Percentiles rank a stretch among this genome's conserved stretches.
These are phyloP conservation scores for Molanna angustata DNA, from an alignment of 2,888 invertebrate genomes.

Conservation along the genomic window DNA sequence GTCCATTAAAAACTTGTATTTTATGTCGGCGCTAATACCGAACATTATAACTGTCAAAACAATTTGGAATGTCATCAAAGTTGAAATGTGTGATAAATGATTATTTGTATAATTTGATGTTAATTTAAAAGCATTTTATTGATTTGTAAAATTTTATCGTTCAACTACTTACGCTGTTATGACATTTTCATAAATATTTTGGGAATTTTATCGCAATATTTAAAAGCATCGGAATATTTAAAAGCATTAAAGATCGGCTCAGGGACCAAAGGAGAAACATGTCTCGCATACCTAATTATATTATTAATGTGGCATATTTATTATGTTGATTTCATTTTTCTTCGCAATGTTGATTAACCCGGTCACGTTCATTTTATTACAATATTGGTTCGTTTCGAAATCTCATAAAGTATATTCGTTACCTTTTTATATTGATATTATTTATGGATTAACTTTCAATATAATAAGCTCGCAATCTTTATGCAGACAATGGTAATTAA, in stretches of 20 bases:
- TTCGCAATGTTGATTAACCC: too few relatives aligned
- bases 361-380: too few relatives aligned
- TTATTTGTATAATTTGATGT: slow-evolving; percentile 11
- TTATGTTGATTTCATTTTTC: too few relatives aligned
- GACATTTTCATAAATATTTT: slow-evolving; percentile 11
- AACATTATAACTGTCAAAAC: slow-evolving; percentile 25
- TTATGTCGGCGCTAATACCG: slow-evolving; percentile 21
- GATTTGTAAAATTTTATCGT: slow-evolving; percentile 13
- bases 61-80: slow-evolving; percentile 23
- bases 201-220: slow-evolving; percentile 3
- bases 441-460: too few relatives aligned
- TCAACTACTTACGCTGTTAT: slow-evolving; percentile 8
- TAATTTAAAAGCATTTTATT: slow-evolving; percentile 16
- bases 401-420: too few relatives aligned
- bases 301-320: too few relatives aligned
- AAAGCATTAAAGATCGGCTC: background rate
- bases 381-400: too few relatives aligned
- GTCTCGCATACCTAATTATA: too few relatives aligned
- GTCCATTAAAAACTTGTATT: slow-evolving; percentile 23
- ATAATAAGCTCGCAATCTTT: too few relatives aligned
- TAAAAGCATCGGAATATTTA: slow-evolving; percentile 12
- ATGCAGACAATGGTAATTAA: too few relatives aligned
- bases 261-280: too few relatives aligned
- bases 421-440: too few relatives aligned
- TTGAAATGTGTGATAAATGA: slow-evolving; percentile 12